Percentiles rank a stretch among this genome's conserved stretches.
These are phyloP conservation scores for Centropyge bicolor DNA, from an alignment of 2,797 vertebrate genomes.

Conservation along the genomic window DNA sequence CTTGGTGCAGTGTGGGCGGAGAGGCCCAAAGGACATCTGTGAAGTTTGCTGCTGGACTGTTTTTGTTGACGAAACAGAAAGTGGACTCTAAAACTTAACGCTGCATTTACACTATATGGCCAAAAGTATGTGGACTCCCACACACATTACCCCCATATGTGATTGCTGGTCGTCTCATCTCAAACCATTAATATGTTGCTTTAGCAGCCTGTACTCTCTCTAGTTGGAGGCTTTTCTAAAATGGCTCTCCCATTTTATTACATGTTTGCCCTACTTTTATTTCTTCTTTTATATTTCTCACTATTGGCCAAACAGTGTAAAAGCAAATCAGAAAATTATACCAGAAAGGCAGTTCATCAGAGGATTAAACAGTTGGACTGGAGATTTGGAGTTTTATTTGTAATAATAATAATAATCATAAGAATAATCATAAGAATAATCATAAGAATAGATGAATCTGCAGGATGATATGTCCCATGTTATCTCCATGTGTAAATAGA, in stretches of 20 bases:
- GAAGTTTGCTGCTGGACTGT: neutral
- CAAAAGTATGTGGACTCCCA: too few species aligned
- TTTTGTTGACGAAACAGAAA: neutral
- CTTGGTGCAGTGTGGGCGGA: neutral
- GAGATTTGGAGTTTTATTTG: too few species aligned
- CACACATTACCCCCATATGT: too few species aligned
- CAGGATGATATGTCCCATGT: too few species aligned
- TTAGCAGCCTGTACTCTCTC: too few species aligned
- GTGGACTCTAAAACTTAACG: neutral
- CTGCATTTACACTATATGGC: neutral
- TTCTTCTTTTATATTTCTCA: neutral
- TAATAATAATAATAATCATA: too few species aligned
- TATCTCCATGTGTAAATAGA: too few species aligned
- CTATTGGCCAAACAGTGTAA: neutral
- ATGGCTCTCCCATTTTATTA: neutral
- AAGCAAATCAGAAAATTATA: neutral
- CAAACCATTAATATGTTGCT: neutral
- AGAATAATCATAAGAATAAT: too few species aligned
- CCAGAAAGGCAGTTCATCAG: too few species aligned
- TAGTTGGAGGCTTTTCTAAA: too few species aligned
- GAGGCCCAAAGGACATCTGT: neutral
- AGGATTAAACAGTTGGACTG: too few species aligned
- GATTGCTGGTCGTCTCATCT: neutral
- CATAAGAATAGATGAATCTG: too few species aligned
- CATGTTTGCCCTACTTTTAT: neutral